Base-by-base conservation (phyloP, 2,113 vertebrate species). In the Aplodontia rufa region DNA sequence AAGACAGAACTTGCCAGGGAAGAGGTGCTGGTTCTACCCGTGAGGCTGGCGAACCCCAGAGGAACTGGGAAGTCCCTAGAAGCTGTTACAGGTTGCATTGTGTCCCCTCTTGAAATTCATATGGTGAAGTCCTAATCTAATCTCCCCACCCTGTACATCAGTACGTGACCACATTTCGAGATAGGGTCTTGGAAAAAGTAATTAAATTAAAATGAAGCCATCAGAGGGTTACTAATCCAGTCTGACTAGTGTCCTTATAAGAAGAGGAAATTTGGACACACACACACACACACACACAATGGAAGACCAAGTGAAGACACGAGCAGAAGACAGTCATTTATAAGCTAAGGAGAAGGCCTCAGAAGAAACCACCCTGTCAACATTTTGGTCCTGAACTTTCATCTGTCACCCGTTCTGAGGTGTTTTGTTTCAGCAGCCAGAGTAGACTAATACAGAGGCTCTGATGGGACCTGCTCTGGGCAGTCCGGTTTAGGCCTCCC, bases 181-280 rank as follows among this genome's bases (percentile, higher is more conserved):
- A 78, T 19, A 49, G 72, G 47, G 26, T 53, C n/a, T 84, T 95
- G 79, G 74, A 89, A 94, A 42, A 80, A 51, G 55, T 40, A 60
- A 90, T 78, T 53, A 72, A 87, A 92, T 87, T 93, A 71, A 95
- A 96, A 86, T 64, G 74, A 92, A 79, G 53, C 42, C 26, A 37
- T 55, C 14, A 42, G 64, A 42, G 49, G 32, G 30, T 58, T 68
- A 53, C 22, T 37, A 60, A 76, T 64, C 72, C 37, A 69, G n/a
- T 64, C 13, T 62, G 85, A 76, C 75, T 78, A 24, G 5, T 51
- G 35, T 76, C 60, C 68, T 71, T 49, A 45, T 58, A 84, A 40
- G 72, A 84, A 40, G 72, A 90, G 85, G 53, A 58, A 82, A 71
- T 90, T 55, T 64, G 51, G 13, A 42, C 22, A 37, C 17, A 47